Base-by-base conservation (phyloP, 1,140 invertebrate species). In the Bombus haemorrhoidalis region DNA sequence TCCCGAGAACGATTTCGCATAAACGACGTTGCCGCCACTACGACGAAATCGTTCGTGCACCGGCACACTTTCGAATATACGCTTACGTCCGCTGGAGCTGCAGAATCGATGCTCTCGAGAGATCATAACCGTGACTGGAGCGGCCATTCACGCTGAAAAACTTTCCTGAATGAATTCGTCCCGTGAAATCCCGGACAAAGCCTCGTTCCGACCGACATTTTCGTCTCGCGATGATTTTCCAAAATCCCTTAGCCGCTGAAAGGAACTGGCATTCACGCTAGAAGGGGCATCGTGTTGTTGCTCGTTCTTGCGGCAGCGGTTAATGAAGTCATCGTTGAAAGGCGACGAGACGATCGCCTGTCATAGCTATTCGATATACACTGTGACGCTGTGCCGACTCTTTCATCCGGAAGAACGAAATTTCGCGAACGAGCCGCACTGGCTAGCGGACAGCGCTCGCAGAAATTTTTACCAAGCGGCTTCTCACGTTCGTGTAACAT, bases 161-260 rank as follows among this genome's bases (percentile, higher is more conserved):
- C 84, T 81, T 34, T 22, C 13, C 5, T 66, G 59, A 78, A 86
- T 82, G 73, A 83, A 64, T 71, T 73, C 85, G 66, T 34, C 74
- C 74, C 81, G 66, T 83, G 66, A 86, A 77, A 86, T 34, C 22
- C 57, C 18, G 39, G 59, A 84, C 85, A 86, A 83, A 72, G 81
- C 66, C 34, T 6, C 53, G 28, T 34, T 25, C 41, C 53, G 15
- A 3, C 37, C 15, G 6, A 53, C 74, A 41, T 83, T 81, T 78
- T 83, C 81, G 64, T 84, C 62, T 66, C 2, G 66, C 25, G n/a
- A 84, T 83, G 85, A 86, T 86, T 78, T 83, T 86, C 57, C 39
- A 86, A 83, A 86, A 86, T 69, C 41, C n/a, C 73, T n/a, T n/a
- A 25, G 18, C 43, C 37, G 47, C 32, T 13, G 28, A 81, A 73